Conservation (phyloP, 2,113 vertebrate genomes). For the Axis porcinus region DNA sequence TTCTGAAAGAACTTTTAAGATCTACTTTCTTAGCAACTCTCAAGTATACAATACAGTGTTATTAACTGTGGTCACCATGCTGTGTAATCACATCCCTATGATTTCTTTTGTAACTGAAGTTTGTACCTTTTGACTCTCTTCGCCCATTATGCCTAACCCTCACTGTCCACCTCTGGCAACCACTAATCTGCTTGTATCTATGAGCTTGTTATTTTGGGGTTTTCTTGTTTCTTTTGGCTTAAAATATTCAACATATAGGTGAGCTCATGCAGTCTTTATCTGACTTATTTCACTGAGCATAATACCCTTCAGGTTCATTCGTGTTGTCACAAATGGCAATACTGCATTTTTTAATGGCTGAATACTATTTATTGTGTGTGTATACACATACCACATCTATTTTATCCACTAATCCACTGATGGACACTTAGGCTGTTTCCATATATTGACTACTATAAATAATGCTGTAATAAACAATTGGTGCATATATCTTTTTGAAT, state of each 20-base stretch:
- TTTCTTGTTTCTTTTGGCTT: not conserved
- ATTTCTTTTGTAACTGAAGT: not conserved
- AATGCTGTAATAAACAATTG: not conserved
- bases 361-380: not conserved
- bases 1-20: not conserved
- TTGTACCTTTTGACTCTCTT: not conserved
- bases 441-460: not conserved
- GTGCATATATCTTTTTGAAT: not conserved
- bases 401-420: not conserved
- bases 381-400: not conserved
- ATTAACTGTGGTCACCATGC: not conserved
- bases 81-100: not conserved
- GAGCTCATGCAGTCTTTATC: not conserved
- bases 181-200: not conserved
- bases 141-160: not conserved
- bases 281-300: not conserved
- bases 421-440: not conserved
- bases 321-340: not conserved
- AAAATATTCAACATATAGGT: not conserved
- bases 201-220: not conserved
- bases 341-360: not conserved
- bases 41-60: not conserved
- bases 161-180: not conserved
- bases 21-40: not conserved
- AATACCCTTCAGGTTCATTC: not conserved